These are phyloP conservation scores for Ceriagrion tenellum DNA, from an alignment of 2,888 invertebrate species.

Conservation along the genomic window DNA sequence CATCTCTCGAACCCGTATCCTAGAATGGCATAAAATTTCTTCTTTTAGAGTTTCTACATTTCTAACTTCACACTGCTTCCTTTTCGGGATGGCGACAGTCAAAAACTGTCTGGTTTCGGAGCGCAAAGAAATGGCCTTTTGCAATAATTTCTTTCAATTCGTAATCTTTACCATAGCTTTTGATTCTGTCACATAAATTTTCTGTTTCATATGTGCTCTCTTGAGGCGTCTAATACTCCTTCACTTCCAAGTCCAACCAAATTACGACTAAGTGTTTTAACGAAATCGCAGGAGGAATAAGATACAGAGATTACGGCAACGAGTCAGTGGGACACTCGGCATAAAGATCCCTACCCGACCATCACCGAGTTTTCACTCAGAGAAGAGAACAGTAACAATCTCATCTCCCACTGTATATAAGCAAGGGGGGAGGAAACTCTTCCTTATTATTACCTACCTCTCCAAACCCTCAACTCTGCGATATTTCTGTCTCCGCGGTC, in stretches of 20 bases:
- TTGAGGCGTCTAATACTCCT: background rate
- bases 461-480: background rate
- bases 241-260: background rate
- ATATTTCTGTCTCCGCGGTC: background rate
- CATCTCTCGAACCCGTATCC: too few relatives aligned
- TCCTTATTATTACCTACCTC: background rate
- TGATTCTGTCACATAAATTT: too few relatives aligned
- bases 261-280: background rate
- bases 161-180: too few relatives aligned
- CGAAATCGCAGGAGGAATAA: background rate
- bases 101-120: too few relatives aligned
- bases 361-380: background rate
- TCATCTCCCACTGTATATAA: background rate
- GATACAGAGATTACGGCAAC: background rate
- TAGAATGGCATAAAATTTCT: too few relatives aligned
- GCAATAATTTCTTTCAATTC: too few relatives aligned
- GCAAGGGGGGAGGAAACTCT: background rate
- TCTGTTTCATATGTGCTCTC: background rate
- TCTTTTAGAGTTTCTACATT: too few relatives aligned
- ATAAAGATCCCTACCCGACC: background rate
- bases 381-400: background rate
- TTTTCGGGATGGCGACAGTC: too few relatives aligned
- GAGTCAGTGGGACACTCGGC: background rate
- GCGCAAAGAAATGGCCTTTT: too few relatives aligned
- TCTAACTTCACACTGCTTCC: too few relatives aligned